Conservation (phyloP, 1,140 invertebrate species). For the Hyphantria cunea region DNA sequence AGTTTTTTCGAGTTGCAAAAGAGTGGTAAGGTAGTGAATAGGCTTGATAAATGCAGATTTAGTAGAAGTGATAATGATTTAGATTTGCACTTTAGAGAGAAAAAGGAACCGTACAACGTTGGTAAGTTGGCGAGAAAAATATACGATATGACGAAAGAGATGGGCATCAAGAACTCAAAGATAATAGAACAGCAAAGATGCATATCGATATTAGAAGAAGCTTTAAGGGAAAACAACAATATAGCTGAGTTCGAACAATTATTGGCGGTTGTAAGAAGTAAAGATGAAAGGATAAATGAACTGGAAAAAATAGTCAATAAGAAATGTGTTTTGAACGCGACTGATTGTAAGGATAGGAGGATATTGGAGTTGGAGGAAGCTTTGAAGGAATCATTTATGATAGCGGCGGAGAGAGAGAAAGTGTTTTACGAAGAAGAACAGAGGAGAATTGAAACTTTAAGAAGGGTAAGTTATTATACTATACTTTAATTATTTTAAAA, state of each 20-base stretch:
- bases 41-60: slow-evolving; percentile 66
- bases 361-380: slow-evolving; percentile 92
- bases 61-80: slow-evolving; percentile 70
- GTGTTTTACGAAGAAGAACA: slow-evolving; percentile 84
- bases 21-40: slow-evolving; percentile 78
- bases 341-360: slow-evolving; percentile 74
- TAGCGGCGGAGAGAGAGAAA: slow-evolving; percentile 85
- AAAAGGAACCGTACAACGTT: slow-evolving; percentile 48
- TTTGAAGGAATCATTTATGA: slow-evolving; percentile 85
- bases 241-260: slow-evolving; percentile 82
- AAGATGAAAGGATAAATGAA: slow-evolving; percentile 77
- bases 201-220: slow-evolving; percentile 81
- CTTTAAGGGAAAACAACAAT: slow-evolving; percentile 81
- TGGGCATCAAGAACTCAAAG: slow-evolving; percentile 78
- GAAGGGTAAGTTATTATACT: slow-evolving; percentile 81
- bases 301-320: slow-evolving; percentile 80
- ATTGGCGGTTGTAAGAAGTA: slow-evolving; percentile 79
- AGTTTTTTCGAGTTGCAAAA: slow-evolving; percentile 75
- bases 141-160: slow-evolving; percentile 74
- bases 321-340: slow-evolving; percentile 64
- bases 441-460: slow-evolving; percentile 83
- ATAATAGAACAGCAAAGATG: slow-evolving; percentile 83
- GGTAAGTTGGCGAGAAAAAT: slow-evolving; percentile 70
- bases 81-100: slow-evolving; percentile 46
- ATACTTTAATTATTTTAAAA: slow-evolving; percentile 2